Base-by-base conservation (phyloP, 2,888 invertebrate species). In the Artemia sinica region DNA sequence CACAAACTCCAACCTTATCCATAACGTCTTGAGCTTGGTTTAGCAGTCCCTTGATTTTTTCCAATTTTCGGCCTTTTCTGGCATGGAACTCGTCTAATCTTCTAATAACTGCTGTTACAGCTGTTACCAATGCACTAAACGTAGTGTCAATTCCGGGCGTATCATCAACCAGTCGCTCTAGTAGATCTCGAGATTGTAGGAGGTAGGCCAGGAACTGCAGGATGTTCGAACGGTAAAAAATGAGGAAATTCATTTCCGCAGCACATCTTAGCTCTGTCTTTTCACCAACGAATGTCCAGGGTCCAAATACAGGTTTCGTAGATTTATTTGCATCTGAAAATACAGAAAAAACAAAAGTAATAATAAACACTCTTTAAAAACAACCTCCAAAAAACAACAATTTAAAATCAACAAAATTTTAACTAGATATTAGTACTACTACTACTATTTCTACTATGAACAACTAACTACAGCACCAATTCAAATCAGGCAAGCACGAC, bases 1-100 rank as follows among this genome's bases (percentile, higher is more conserved):
- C 18, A 8, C 18, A 50, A 52, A 6, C 63, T 8, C 11, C 3
- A 49, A 71, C 58, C 71, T 71, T 71, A 74, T 74, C 72, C 58
- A 58, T 18, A 48, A 48, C 18, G 48, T 18, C 66, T 18, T 58
- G 58, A 14, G 11, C 58, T 18, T 58, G 58, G 58, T 58, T 58
- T 8, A 58, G 8, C 58, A 58, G 58, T 2, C 58, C 58, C 8
- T 18, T n/a, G 58, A 58, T 58, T 50, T 50, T 50, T n/a, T 67
- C 67, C 14, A 14, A 18, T 18, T 58, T 58, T 14, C 58, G 58
- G n/a, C 58, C 58, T 9, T 58, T 58, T 18, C 18, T 58, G 14
- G 18, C 58, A 58, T 58, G 18, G 18, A 58, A 58, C 18, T 58
- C 58, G 1, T 58, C 58, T 18, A 58, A 58, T 18, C 18, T 58